A percentile compares a stretch with the other conserved stretches of the same genome.
phyloP scores from a whole-genome alignment of 2,888 invertebrate species.

The Vanessa cardui region DNA sequence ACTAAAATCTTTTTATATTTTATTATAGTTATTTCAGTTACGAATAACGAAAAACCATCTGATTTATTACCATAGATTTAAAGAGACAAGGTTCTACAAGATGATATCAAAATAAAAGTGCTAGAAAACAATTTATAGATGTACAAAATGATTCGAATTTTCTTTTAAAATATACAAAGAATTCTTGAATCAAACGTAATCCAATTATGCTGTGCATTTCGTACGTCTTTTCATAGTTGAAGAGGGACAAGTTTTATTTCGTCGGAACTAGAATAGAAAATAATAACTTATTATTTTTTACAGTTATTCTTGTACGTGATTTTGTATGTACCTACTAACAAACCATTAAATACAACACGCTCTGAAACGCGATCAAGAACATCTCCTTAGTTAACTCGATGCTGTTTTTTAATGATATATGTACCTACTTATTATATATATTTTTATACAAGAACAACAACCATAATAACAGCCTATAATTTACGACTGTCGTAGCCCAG shows the following conservation, averaged over 20 bases:
- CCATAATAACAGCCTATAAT: too few species aligned
- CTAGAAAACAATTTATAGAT: slow-evolving; percentile 20
- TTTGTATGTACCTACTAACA: neutral
- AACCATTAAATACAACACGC: neutral
- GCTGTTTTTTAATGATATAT: neutral
- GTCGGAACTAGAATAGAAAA: slow-evolving; percentile 3
- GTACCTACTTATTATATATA: neutral
- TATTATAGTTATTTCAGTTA: too few species aligned
- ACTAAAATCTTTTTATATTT: too few species aligned
- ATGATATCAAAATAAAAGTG: neutral
- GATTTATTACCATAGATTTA: too few species aligned
- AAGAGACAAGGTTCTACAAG: neutral
- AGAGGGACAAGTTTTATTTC: slow-evolving; percentile 10
- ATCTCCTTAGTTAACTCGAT: neutral
- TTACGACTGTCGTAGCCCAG: too few species aligned
- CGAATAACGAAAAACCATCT: too few species aligned
- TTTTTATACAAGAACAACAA: neutral
- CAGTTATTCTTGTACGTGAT: slow-evolving; percentile 2
- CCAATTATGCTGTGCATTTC: slow-evolving; percentile 41
- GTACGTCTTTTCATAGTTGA: slow-evolving; percentile 16
- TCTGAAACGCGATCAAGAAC: neutral
- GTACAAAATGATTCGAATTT: slow-evolving; percentile 4
- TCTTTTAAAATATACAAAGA: slow-evolving; percentile 25
- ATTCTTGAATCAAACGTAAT: slow-evolving; percentile 37
- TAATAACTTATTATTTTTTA: slow-evolving; percentile 11